Evolutionary conservation across 2,888 invertebrate species (phyloP), one percentile per base, ranked within the genome.

Genomic region (Hylaea fasciaria): DNA sequence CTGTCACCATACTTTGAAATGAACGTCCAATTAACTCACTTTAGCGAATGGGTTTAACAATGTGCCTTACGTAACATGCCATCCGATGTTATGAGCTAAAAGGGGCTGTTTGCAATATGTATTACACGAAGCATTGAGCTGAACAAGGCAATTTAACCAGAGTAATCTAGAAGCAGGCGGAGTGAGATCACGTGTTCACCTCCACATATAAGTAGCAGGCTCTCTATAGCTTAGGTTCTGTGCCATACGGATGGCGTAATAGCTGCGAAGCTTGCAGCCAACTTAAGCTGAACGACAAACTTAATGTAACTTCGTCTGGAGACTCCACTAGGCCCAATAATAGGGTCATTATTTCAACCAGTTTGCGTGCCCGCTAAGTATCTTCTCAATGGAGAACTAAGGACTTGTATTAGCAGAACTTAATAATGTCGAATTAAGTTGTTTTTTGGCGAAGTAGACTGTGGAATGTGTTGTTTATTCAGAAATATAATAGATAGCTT

Each of bases 261-360:
- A 73, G 79, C 70, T 69, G 72, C 57, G 66, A 53, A 70, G 65
- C 60, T 57, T 65, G 65, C 71, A 74, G 72, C 80, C 72, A 77
- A 82, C 74, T 83, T 82, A 77, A 81, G 81, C 82, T 77, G 75
- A 74, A 77, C 72, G 70, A 78, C 77, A 82, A 86, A 85, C 82
- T 83, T 81, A 81, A 81, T 82, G 83, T 76, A 80, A 85, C 77
- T 83, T 80, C 71, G 66, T 66, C 72, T 58, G 61, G 66, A 70
- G 71, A 59, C 69, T 69, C 69, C 69, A 70, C 71, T 74, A 74
- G 73, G 74, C 74, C 71, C 74, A 71, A 78, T 79, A 77, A 77
- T 74, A 70, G 57, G 68, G 60, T 68, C 72, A 71, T 77, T 74
- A 74, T 74, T 72, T 75, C 68, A 69, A 62, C 64, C 64, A 64